These are phyloP conservation scores for Clunio marinus DNA, from an alignment of 2,888 invertebrate genomes.

Conservation along the genomic window DNA sequence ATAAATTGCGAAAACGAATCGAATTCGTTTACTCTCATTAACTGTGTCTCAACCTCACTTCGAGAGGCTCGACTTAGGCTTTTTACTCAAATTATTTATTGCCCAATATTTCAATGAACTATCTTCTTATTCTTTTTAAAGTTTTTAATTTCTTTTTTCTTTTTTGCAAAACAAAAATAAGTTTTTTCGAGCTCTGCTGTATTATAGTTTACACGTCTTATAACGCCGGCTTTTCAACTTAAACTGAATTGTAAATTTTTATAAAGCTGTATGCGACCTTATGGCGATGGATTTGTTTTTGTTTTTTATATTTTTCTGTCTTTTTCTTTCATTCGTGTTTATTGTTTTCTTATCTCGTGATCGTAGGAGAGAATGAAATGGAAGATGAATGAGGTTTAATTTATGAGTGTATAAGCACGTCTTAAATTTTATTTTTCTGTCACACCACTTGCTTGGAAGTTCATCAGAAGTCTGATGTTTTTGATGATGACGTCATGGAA, in stretches of 20 bases:
- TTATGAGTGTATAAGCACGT: too few species aligned
- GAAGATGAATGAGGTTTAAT: too few species aligned
- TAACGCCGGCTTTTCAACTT: constrained; percentile 28
- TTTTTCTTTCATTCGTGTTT: background rate
- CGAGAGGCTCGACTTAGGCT: background rate
- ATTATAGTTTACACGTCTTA: constrained; percentile 19
- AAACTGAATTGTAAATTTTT: constrained; percentile 22
- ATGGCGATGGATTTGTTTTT: background rate
- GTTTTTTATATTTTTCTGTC: background rate
- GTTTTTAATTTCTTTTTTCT: background rate
- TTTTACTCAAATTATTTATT: background rate
- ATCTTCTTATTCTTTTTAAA: background rate
- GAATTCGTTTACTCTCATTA: background rate
- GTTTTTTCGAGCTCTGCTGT: background rate
- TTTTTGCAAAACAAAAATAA: background rate
- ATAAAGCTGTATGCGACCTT: background rate
- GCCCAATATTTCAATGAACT: background rate
- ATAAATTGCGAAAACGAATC: background rate
- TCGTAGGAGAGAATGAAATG: too few species aligned
- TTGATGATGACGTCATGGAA: too few species aligned
- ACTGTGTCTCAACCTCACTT: background rate
- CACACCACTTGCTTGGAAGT: too few species aligned
- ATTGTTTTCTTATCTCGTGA: background rate
- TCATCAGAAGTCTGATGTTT: too few species aligned
- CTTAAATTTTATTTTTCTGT: too few species aligned